A percentile compares a stretch with the other conserved stretches of the same genome.
These are phyloP conservation scores for Eristalis tenax DNA, from an alignment of 2,888 invertebrate genomes.

Conservation along the genomic window DNA sequence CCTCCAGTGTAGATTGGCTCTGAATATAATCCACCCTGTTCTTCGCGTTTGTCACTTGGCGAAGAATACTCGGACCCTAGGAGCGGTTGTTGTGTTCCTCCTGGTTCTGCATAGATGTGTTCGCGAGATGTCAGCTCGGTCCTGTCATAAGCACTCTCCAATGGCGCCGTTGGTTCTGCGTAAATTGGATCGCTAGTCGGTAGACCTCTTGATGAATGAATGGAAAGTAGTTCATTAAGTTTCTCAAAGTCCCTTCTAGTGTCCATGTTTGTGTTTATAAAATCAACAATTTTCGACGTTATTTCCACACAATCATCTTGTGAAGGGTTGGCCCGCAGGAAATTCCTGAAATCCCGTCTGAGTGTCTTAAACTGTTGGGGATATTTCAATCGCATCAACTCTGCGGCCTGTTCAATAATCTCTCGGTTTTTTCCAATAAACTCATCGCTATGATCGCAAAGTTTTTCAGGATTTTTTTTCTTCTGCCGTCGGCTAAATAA, in stretches of 20 bases:
- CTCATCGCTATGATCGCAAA: slow-evolving; percentile 64
- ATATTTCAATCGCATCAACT: slow-evolving; percentile 76
- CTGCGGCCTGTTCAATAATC: slow-evolving; percentile 75
- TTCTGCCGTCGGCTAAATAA: not conserved
- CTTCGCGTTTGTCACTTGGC: slow-evolving; percentile 76
- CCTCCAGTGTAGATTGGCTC: slow-evolving; percentile 78
- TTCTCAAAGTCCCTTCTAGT: slow-evolving; percentile 75
- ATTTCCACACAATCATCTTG: not conserved
- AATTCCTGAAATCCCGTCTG: slow-evolving; percentile 74
- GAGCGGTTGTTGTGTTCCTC: slow-evolving; percentile 76
- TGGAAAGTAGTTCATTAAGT: slow-evolving; percentile 76
- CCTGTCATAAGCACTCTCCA: slow-evolving; percentile 47
- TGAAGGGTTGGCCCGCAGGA: slow-evolving; percentile 39
- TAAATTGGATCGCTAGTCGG: slow-evolving; percentile 75
- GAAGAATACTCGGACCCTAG: slow-evolving; percentile 77
- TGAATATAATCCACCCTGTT: slow-evolving; percentile 76
- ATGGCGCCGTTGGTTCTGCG: slow-evolving; percentile 74
- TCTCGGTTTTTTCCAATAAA: slow-evolving; percentile 76
- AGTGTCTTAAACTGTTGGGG: slow-evolving; percentile 76
- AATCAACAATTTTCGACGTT: not conserved
- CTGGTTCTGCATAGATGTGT: slow-evolving; percentile 79
- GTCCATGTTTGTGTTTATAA: not conserved
- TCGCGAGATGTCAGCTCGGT: slow-evolving; percentile 72
- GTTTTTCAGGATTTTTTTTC: not conserved
- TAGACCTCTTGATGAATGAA: slow-evolving; percentile 74